Conservation (phyloP, 2,797 vertebrate genomes). For the Danio aesculapii region DNA sequence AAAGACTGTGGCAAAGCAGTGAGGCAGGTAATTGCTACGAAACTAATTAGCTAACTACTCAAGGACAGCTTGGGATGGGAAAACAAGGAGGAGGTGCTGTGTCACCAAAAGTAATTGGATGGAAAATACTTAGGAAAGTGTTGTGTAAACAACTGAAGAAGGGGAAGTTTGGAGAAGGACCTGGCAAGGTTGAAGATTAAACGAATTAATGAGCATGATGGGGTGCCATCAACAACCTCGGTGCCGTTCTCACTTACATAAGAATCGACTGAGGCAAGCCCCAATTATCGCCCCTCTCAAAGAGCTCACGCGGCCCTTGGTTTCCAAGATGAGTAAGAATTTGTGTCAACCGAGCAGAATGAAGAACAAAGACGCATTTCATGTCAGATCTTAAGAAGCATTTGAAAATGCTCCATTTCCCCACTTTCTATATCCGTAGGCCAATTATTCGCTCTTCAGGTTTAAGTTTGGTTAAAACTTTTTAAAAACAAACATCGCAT, state of each 20-base stretch:
- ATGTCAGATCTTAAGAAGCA: constrained; percentile 18
- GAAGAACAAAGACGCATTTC: constrained; percentile 28
- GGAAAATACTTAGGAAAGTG: constrained; percentile 66
- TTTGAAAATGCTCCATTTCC: not conserved
- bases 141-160: constrained; percentile 64
- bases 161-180: constrained; percentile 48
- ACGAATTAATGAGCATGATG: constrained; percentile 64
- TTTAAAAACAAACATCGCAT: not conserved
- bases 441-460: constrained; percentile 1
- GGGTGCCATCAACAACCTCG: constrained; percentile 38
- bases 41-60: constrained; percentile 78
- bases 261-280: constrained; percentile 40
- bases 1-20: constrained; percentile 67
- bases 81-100: constrained; percentile 55
- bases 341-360: constrained; percentile 14
- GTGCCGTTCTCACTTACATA: constrained; percentile 36
- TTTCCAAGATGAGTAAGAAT: constrained; percentile 24
- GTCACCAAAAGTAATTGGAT: constrained; percentile 69
- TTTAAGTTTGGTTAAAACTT: constrained; percentile 11
- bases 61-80: constrained; percentile 70
- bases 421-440: not conserved
- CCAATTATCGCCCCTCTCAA: constrained; percentile 44
- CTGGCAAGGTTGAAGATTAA: constrained; percentile 68
- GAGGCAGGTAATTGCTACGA: constrained; percentile 77
- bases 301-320: not conserved